These are phyloP conservation scores for Nothobranchius kuhntae DNA, from an alignment of 2,113 vertebrate genomes.

Conservation along the genomic window DNA sequence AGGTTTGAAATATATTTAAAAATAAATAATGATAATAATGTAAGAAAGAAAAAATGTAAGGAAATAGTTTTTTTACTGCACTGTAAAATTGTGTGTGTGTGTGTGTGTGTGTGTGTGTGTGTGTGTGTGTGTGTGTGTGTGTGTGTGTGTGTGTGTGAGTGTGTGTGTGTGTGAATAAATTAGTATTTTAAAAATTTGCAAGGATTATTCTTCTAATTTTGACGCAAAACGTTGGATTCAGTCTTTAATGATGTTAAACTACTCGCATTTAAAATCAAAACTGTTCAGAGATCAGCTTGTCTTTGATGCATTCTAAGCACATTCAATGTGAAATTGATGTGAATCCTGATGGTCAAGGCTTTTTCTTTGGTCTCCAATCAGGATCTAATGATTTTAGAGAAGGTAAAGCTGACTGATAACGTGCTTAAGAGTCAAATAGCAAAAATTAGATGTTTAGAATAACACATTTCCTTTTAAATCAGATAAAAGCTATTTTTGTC, in stretches of 20 bases:
- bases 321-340: constrained; percentile 18
- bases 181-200: background rate
- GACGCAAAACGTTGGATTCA: background rate
- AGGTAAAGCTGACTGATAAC: constrained; percentile 2
- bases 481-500: no score
- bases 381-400: constrained; percentile 51
- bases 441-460: constrained; percentile 13
- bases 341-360: constrained; percentile 22
- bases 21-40: no score
- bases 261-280: constrained; percentile 4
- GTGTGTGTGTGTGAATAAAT: background rate
- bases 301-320: background rate
- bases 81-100: no score
- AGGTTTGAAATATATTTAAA: no score
- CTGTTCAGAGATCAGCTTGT: constrained; percentile 16
- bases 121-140: no score
- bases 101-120: no score
- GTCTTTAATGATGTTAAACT: background rate
- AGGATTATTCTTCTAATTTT: background rate
- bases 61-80: no score
- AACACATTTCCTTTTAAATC: background rate
- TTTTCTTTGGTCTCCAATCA: constrained; percentile 15
- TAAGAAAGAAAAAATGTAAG: no score
- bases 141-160: no score
- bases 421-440: constrained; percentile 10